Evolutionary conservation across 2,797 vertebrate genomes (phyloP), one percentile per base, ranked within the genome.

Genomic region (Artibeus lituratus): DNA sequence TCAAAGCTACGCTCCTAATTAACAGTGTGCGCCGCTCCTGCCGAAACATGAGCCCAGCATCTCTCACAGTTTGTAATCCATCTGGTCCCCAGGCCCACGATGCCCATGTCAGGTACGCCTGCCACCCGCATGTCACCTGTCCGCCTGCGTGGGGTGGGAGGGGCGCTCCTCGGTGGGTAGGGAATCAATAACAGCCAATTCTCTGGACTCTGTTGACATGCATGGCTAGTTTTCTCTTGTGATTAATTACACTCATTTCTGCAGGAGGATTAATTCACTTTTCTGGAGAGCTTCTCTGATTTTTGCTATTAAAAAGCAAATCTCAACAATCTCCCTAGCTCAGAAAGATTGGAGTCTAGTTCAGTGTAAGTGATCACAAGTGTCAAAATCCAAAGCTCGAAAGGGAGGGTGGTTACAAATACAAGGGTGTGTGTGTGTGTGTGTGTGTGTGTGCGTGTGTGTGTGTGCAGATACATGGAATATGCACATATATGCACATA

Each of bases 211-310:
- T 67, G 82, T 96, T 39, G 91, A 96, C 57, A 92, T 80, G 87
- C 84, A 1, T 10, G 59, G 55, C 70, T 59, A 88, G 78, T 96
- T 98, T 97, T 83, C 92, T 96, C 67, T 97, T 7, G 1, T 96
- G 22, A 94, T 97, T 96, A 97, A 97, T 98, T 96, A 95, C 65
- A 65, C 7, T 55, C n/a, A 15, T 74, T 86, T 89, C 11, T n/a
- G 32, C 84, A 93, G 91, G 35, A 94, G 81, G 51, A 96, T 95
- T 80, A 97, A 88, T 82, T 95, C 90, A 77, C 85, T 95, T 19
- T 96, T 94, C 90, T 86, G 55, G 37, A 94, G 90, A 44, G 62
- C 29, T 73, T 94, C 96, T 92, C 78, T 29, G 35, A n/a, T n/a
- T 76, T 57, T 49, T 84, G 57, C 35, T 95, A 81, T 65, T 94